phyloP scores from a whole-genome alignment of 2,113 vertebrate species.

The Spea bombifrons region DNA sequence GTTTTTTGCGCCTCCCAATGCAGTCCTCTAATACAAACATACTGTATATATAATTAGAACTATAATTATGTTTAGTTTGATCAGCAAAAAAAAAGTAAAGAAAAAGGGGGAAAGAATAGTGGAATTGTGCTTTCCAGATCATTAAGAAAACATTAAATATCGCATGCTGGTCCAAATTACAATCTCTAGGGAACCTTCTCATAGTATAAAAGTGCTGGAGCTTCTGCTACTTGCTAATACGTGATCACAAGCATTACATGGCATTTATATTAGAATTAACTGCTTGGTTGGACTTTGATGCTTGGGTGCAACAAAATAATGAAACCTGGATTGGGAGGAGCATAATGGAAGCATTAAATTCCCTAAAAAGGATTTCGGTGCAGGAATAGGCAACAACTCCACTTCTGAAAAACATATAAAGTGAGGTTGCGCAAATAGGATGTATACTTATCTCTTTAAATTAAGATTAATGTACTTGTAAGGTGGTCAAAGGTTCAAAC shows the following conservation, averaged over 20 bases:
- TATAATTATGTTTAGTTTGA: constrained; percentile 14
- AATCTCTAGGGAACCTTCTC: constrained; percentile 29
- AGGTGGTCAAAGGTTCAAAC: no score
- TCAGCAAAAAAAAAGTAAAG: constrained; percentile 12
- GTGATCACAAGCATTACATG: constrained; percentile 28
- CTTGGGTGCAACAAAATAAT: constrained; percentile 28
- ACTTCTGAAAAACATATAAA: no score
- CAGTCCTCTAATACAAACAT: no score
- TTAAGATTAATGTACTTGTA: no score
- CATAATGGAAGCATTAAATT: background rate
- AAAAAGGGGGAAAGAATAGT: constrained; percentile 6
- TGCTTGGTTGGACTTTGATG: constrained; percentile 34
- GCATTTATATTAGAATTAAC: constrained; percentile 44
- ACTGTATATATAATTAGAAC: constrained; percentile 18
- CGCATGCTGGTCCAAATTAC: constrained; percentile 35
- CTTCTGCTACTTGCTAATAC: constrained; percentile 29
- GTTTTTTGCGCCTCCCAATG: no score
- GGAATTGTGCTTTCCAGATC: constrained; percentile 30
- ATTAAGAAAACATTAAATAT: constrained; percentile 45
- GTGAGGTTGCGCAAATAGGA: no score
- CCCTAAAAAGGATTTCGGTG: no score
- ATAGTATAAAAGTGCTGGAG: constrained; percentile 40
- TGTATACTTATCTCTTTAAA: no score
- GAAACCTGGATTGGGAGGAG: constrained; percentile 17
- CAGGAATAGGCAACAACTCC: no score